Evolutionary conservation across 2,888 invertebrate species (phyloP), one percentile per base, ranked within the genome.

Genomic region (Patella caerulea): DNA sequence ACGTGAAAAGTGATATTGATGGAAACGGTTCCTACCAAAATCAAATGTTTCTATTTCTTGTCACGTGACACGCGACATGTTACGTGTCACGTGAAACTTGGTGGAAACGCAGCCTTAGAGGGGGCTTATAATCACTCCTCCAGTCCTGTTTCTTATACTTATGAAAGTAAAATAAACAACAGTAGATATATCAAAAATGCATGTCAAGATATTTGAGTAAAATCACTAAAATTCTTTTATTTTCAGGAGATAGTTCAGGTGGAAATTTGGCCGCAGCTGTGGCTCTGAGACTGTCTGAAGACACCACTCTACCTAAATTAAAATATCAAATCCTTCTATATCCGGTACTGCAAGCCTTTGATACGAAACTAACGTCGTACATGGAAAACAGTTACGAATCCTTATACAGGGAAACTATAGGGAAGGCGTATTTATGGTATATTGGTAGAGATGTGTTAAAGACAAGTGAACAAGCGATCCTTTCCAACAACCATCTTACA

Each of bases 281-380:
- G 3, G 78, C 85, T 14, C 74, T 85, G 5, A 75, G 79, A 1
- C 78, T 87, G 3, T 55, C 82, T 19, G 77, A 82, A 70, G 85
- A 85, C 74, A 73, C 75, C 24, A 71, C 55, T 15, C n/a, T 81
- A 12, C 79, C 80, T 5, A 52, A 53, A n/a, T 75, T 82, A 52
- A 79, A 78, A 71, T 78, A 79, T 17, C 83, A 83, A 72, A 71
- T 83, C n/a, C 78, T 84, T 17, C 71, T 83, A 15, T 91, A 91
- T 83, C 91, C 91, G 15, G 88, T 89, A 15, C 84, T 88, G 24
- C 90, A 91, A 75, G 86, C 88, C 29, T 85, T 90, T 78, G 88
- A 89, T 78, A 88, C 91, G 78, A 83, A 84, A 71, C 82, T 86
- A 19, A 84, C 87, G 14, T 83, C 83, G 11, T 83, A 88, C 79